Evolutionary conservation across 2,113 vertebrate species (phyloP).

Genomic region (Eolophus roseicapilla): DNA sequence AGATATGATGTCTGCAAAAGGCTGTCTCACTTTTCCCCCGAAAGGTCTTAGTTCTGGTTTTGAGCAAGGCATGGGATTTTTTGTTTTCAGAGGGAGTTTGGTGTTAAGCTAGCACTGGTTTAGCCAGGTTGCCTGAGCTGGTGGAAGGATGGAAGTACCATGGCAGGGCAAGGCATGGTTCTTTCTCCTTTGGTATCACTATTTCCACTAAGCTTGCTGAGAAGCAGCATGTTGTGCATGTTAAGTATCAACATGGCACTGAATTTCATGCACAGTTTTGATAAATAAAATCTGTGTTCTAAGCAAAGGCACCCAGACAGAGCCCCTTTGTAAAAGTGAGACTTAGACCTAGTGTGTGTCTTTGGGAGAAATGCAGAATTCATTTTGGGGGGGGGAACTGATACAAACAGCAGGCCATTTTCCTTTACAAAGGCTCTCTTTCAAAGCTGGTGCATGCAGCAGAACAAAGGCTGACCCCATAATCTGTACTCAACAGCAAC

Average conservation of each 20-base stretch:
- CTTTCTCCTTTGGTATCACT: not conserved
- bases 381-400: slow-evolving; percentile 7
- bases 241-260: not conserved
- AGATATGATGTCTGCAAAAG: not conserved
- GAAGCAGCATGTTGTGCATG: slow-evolving; percentile 29
- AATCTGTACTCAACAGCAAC: slow-evolving; percentile 9
- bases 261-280: slow-evolving; percentile 9
- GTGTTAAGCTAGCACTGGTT: not conserved
- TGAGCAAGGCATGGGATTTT: not conserved
- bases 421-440: slow-evolving; percentile 29
- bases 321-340: slow-evolving; percentile 18
- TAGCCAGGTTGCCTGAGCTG: not conserved
- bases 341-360: slow-evolving; percentile 41
- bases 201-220: not conserved
- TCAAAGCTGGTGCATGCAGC: slow-evolving; percentile 16
- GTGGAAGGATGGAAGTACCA: not conserved
- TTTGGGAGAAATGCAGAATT: slow-evolving; percentile 27
- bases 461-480: slow-evolving; percentile 50
- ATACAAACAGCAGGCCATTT: slow-evolving; percentile 51
- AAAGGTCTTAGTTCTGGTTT: not conserved
- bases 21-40: not conserved
- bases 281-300: slow-evolving; percentile 65
- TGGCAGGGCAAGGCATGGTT: not conserved
- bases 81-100: not conserved
- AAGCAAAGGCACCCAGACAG: slow-evolving; percentile 15